These are phyloP conservation scores for Argya squamiceps DNA, from an alignment of 2,797 vertebrate species.

Conservation along the genomic window DNA sequence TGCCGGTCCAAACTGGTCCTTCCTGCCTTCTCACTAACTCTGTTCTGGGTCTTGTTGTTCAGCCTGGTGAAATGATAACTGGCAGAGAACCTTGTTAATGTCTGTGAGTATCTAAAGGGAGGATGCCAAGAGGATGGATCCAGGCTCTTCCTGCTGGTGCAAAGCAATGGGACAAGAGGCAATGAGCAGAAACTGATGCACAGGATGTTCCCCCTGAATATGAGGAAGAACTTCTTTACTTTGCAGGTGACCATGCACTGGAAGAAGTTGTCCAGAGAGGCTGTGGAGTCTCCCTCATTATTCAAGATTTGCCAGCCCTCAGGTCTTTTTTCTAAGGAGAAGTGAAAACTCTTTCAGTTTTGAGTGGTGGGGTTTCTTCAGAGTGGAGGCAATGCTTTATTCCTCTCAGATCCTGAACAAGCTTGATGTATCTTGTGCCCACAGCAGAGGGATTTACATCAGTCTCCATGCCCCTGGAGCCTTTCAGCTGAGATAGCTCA, in stretches of 20 bases:
- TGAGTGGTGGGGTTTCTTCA: neutral
- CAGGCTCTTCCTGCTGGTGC: neutral
- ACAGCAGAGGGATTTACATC: neutral
- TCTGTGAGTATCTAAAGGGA: neutral
- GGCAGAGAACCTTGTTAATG: neutral
- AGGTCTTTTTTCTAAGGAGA: neutral
- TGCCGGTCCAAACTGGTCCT: no score
- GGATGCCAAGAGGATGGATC: neutral
- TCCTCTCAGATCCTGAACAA: neutral
- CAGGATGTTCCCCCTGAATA: neutral
- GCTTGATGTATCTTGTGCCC: neutral
- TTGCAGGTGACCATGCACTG: fast-evolving
- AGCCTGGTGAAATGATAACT: neutral
- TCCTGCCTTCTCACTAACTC: neutral
- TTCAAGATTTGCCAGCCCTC: neutral
- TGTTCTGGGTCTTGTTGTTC: neutral
- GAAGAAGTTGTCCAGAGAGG: neutral
- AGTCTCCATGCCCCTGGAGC: neutral
- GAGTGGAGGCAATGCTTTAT: neutral
- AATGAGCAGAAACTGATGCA: neutral
- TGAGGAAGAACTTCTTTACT: neutral
- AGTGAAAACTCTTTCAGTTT: neutral
- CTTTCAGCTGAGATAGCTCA: neutral
- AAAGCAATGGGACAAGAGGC: neutral
- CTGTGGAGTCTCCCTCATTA: neutral